phyloP scores from a whole-genome alignment of 2,797 vertebrate species.

The Crax fasciolata region DNA sequence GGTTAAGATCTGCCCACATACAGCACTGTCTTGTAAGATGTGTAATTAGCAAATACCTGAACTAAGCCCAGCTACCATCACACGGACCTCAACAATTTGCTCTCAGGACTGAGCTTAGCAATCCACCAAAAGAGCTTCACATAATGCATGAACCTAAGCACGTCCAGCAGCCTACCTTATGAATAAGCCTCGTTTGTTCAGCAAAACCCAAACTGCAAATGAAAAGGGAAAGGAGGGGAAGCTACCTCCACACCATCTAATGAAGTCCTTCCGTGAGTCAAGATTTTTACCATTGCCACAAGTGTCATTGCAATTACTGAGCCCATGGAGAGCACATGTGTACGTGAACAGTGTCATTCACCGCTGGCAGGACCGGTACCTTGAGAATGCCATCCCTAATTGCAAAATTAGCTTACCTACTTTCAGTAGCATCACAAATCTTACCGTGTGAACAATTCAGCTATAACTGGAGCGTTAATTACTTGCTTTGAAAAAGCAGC shows the following conservation, averaged over 20 bases:
- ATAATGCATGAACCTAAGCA: not conserved
- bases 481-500: not conserved
- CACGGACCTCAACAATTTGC: not conserved
- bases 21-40: not conserved
- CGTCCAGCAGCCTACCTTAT: not conserved
- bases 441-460: not conserved
- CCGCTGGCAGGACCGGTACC: not conserved
- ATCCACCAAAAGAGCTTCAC: not conserved
- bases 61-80: constrained; percentile 21
- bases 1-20: not conserved
- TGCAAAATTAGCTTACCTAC: not conserved
- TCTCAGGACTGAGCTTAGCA: not conserved
- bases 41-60: constrained; percentile 26
- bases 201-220: not conserved
- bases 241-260: not conserved
- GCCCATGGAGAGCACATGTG: not conserved
- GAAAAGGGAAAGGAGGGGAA: not conserved
- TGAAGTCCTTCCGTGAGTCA: not conserved
- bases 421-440: not conserved
- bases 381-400: not conserved
- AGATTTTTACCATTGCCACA: not conserved
- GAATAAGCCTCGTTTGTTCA: not conserved
- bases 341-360: not conserved
- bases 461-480: not conserved
- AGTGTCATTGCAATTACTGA: not conserved